Percentiles rank a stretch among this genome's conserved stretches.
Conservation (phyloP, 2,888 invertebrate genomes). For the Belgica antarctica region DNA sequence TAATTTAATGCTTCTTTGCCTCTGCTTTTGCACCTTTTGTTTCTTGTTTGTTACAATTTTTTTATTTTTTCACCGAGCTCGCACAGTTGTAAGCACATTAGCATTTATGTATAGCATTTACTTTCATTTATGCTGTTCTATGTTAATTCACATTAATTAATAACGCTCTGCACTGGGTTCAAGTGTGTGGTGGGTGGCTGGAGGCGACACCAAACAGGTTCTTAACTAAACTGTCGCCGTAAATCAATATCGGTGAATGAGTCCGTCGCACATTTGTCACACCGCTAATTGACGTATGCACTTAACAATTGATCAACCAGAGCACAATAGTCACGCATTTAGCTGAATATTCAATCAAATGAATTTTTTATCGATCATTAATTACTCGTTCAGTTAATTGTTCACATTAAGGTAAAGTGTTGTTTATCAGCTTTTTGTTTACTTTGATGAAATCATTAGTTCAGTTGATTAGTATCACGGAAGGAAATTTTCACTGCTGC, state of each 20-base stretch:
- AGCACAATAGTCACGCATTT: background rate
- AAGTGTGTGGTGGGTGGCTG: background rate
- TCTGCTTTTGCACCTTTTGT: constrained; percentile 26
- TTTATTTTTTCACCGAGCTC: constrained; percentile 28
- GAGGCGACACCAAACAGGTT: background rate
- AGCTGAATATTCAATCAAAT: background rate
- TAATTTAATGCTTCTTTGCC: constrained; percentile 36
- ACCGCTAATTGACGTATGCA: background rate
- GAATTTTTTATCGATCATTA: background rate
- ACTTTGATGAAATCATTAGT: background rate
- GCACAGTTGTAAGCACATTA: constrained; percentile 43
- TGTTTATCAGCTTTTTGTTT: background rate
- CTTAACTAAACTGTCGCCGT: background rate
- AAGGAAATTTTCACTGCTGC: background rate
- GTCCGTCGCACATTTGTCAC: background rate
- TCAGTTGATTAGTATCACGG: constrained; percentile 2
- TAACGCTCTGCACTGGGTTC: constrained; percentile 24
- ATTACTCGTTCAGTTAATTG: background rate
- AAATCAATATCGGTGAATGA: background rate
- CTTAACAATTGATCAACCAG: background rate
- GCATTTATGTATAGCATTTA: constrained; percentile 40
- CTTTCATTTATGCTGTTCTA: constrained; percentile 23
- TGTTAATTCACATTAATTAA: constrained; percentile 39
- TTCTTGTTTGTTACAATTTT: constrained; percentile 1
- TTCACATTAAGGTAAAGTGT: constrained; percentile 2